Base-by-base conservation (phyloP, 2,113 vertebrate species). In the Lophius piscatorius region DNA sequence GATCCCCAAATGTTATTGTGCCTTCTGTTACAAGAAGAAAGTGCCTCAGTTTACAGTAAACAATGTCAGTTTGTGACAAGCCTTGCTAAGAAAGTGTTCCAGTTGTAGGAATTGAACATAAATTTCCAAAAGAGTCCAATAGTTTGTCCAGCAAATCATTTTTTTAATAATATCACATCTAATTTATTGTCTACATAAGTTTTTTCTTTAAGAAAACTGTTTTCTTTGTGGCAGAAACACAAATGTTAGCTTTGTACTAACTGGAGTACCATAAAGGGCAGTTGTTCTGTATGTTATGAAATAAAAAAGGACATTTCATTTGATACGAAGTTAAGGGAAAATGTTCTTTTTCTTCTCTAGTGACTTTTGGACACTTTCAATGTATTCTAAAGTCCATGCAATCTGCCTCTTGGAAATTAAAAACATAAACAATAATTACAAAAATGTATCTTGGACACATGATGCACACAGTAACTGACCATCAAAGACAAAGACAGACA, bases 21-120 rank as follows among this genome's bases (percentile, higher is more conserved):
- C 22, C 40, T 24, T n/a, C 4, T 49, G 34, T 16, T 55, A 42
- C 23, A 46, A 28, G 13, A 39, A 49, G 5, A 50, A 1, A 1
- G 9, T 16, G 1, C 52, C 40, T 34, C 33, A 51, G 59, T 60
- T 50, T 34, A 46, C 24, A 50, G 33, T 63, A 48, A 57, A 36
- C 35, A 62, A 70, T 49, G 22, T 52, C 10, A 5, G 14, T 4
- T 59, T 63, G 41, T 60, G 41, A 39, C 45, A 16, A 38, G 26
- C 28, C 4, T 3, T 0, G n/a, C 21, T 41, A 3, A 21, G 34
- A 40, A 40, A 36, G 39, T n/a, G n/a, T n/a, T 35, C 13, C 41
- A 63, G 7, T 59, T 20, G 12, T 2, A 41, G 16, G 38, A 47
- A 35, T 14, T 6, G 6, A 28, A 9, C 0, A 31, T 7, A 31